A percentile compares a stretch with the other conserved stretches of the same genome.
Conservation (phyloP, 2,113 vertebrate species). For the Pterophyllum scalare region DNA sequence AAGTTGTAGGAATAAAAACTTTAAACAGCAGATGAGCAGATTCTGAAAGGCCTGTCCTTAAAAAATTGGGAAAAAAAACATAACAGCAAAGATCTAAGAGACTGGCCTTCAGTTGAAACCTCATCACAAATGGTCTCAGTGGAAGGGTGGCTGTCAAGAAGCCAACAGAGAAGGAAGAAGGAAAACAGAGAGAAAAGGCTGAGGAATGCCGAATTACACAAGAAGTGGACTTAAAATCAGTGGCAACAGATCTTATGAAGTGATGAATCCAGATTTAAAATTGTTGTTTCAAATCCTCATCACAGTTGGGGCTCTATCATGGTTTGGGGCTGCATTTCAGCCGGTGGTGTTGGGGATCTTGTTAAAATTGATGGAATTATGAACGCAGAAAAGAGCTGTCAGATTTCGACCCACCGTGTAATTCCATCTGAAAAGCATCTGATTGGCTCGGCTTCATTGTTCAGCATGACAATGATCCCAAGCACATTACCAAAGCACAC, state of each 20-base stretch:
- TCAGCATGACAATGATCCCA: neutral
- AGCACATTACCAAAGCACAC: neutral
- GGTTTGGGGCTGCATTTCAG: neutral
- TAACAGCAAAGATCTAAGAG: neutral
- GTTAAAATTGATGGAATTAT: neutral
- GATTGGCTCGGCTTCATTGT: neutral
- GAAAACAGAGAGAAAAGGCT: neutral
- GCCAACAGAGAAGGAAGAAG: no score
- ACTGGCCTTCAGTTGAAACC: neutral
- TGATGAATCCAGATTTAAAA: neutral
- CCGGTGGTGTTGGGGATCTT: neutral
- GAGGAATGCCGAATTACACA: no score
- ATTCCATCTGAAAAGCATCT: neutral
- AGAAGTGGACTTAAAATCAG: no score
- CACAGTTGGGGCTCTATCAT: neutral
- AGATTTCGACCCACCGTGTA: neutral
- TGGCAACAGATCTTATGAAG: neutral
- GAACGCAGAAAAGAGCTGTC: neutral
- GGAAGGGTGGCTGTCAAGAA: neutral
- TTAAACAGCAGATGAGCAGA: neutral
- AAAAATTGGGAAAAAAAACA: neutral
- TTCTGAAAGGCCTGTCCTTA: neutral
- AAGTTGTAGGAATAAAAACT: no score
- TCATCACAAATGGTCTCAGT: neutral
- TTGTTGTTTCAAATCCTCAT: neutral